These are phyloP conservation scores for Fregata magnificens DNA, from an alignment of 2,113 vertebrate genomes.

Conservation along the genomic window DNA sequence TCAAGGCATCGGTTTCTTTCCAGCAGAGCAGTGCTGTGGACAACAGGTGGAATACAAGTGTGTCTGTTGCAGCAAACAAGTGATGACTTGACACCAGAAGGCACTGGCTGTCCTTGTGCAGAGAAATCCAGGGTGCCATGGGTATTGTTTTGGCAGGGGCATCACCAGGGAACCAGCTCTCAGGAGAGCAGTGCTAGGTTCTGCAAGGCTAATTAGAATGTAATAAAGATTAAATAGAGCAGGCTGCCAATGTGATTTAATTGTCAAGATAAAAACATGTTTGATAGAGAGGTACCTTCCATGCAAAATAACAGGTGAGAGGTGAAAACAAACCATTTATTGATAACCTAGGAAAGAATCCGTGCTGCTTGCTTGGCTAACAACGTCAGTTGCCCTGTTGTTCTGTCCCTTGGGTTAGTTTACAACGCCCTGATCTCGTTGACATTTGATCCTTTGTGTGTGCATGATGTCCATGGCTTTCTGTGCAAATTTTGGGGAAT, in stretches of 20 bases:
- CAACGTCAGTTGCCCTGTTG: background rate
- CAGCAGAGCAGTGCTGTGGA: background rate
- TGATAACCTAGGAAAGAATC: background rate
- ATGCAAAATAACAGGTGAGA: background rate
- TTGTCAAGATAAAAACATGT: background rate
- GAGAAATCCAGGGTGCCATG: background rate
- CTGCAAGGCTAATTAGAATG: background rate
- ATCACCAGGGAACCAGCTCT: background rate
- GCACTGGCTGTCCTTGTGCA: background rate
- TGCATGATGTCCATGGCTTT: background rate
- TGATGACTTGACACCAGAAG: background rate
- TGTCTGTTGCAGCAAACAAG: background rate
- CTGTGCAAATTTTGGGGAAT: background rate
- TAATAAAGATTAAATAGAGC: background rate
- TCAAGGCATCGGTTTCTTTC: background rate
- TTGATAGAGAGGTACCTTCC: background rate
- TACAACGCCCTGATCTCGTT: background rate
- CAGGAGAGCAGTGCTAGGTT: background rate
- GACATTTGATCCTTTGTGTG: background rate
- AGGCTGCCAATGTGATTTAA: background rate
- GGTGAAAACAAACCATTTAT: background rate
- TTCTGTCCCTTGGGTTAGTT: background rate
- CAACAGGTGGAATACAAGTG: background rate
- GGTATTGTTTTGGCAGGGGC: background rate
- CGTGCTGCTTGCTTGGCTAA: rapidly evolving